A percentile compares a stretch with the other conserved stretches of the same genome.
These are phyloP conservation scores for Telenomus remus DNA, from an alignment of 1,140 invertebrate species.

Conservation along the genomic window DNA sequence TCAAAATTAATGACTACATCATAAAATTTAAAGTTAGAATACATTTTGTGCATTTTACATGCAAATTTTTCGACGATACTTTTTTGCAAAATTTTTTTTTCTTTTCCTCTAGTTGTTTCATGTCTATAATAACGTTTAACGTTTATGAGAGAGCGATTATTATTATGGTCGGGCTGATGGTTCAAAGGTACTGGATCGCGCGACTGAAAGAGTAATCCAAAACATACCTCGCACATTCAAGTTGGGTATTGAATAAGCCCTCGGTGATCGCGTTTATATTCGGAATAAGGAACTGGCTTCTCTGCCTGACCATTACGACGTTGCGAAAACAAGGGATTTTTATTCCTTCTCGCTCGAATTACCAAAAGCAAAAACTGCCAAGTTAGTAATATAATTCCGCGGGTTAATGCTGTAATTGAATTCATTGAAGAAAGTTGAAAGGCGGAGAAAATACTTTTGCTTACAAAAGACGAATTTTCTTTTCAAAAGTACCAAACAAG, in stretches of 20 bases:
- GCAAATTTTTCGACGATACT: no score
- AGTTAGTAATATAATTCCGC: no score
- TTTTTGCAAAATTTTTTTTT: not conserved
- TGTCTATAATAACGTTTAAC: slow-evolving; percentile 19
- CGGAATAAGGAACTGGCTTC: slow-evolving; percentile 8
- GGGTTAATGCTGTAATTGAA: no score
- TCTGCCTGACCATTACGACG: no score
- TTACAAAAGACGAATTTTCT: no score
- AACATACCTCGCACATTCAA: slow-evolving; percentile 28
- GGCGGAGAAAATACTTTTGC: no score
- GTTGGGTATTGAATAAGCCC: slow-evolving; percentile 19
- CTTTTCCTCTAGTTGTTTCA: not conserved
- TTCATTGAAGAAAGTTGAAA: no score
- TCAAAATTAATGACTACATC: no score
- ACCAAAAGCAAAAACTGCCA: no score
- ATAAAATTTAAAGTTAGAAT: no score
- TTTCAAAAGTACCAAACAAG: no score
- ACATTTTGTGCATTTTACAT: no score
- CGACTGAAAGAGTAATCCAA: slow-evolving; percentile 34
- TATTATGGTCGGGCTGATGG: slow-evolving; percentile 27
- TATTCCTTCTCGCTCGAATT: not conserved
- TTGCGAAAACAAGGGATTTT: not conserved
- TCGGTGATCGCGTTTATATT: slow-evolving; percentile 11
- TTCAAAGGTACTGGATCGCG: slow-evolving; percentile 19
- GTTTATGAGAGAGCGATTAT: slow-evolving; percentile 20